These are phyloP conservation scores for Drosophila dives DNA, from an alignment of 2,888 invertebrate genomes.

Conservation along the genomic window DNA sequence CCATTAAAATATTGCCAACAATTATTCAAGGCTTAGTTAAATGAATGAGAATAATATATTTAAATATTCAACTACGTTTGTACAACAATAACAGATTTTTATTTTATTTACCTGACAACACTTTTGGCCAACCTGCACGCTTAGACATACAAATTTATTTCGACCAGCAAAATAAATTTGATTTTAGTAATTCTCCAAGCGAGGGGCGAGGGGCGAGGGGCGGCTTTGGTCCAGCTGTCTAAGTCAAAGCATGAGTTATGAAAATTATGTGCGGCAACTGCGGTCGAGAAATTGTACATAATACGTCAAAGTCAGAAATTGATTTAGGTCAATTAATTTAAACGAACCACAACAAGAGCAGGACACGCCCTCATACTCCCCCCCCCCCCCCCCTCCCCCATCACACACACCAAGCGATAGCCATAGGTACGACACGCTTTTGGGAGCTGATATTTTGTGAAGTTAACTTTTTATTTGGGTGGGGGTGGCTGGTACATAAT, in stretches of 20 bases:
- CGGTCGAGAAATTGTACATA: constrained; percentile 60
- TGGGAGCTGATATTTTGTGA: constrained; percentile 27
- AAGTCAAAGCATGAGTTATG: constrained; percentile 72
- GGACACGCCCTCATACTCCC: constrained; percentile 14
- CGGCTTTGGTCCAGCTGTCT: constrained; percentile 26
- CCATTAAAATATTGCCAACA: constrained; percentile 4
- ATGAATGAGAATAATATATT: background rate
- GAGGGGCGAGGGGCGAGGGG: background rate
- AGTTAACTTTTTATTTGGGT: constrained; percentile 43
- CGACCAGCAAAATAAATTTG: constrained; percentile 13
- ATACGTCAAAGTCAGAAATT: constrained; percentile 82
- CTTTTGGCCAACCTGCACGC: background rate
- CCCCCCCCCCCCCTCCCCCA: no score
- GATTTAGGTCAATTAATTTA: constrained; percentile 82
- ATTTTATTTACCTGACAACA: background rate
- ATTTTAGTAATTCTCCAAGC: constrained; percentile 14
- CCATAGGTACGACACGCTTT: constrained; percentile 16
- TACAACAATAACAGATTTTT: background rate
- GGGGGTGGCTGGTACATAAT: constrained; percentile 58
- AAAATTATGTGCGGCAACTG: constrained; percentile 69
- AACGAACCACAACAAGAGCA: constrained; percentile 61
- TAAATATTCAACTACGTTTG: background rate
- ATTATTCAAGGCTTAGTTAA: constrained; percentile 2
- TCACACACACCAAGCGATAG: background rate
- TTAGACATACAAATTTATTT: background rate